Evolutionary conservation across 2,888 invertebrate genomes (phyloP), one percentile per base, ranked within the genome.

Genomic region (Muscina levida): DNA sequence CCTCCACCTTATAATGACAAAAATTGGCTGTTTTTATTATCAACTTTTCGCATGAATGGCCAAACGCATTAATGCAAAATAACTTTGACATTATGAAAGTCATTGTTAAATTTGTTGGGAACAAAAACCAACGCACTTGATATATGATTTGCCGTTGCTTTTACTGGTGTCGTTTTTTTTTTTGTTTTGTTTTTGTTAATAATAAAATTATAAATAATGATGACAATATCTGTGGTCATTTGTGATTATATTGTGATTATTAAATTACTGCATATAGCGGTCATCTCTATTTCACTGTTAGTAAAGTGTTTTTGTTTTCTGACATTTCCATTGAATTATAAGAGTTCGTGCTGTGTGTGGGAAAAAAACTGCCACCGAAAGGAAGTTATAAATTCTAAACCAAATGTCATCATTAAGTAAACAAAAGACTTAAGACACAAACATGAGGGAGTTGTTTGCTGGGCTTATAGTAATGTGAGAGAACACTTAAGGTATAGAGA

Each of bases 71-170:
- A 56, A 68, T 72, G 66, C 17, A 67, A 74, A 77, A 56, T 42
- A 74, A 46, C 77, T 74, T 42, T 77, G 77, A 74, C 80, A 77
- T 77, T 77, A 74, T 62, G 67, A 77, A 81, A 77, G 80, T 77
- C 77, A 81, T 74, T 81, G 80, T 68, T 62, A 74, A 72, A 48
- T n/a, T n/a, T n/a, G n/a, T n/a, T n/a, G n/a, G n/a, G n/a, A n/a
- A n/a, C n/a, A n/a, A n/a, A n/a, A n/a, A n/a, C n/a, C n/a, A n/a
- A n/a, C n/a, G n/a, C n/a, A n/a, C n/a, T n/a, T n/a, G n/a, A n/a
- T n/a, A n/a, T n/a, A n/a, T n/a, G n/a, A n/a, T n/a, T 81, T 72
- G 39, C 31, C 56, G 39, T 44, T 37, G 17, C 15, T 22, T 22
- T 53, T 22, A 22, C 53, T n/a, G n/a, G n/a, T 44, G 44, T 11